Base-by-base conservation (phyloP, 2,797 vertebrate species). In the Hypotaenidia okinawae region DNA sequence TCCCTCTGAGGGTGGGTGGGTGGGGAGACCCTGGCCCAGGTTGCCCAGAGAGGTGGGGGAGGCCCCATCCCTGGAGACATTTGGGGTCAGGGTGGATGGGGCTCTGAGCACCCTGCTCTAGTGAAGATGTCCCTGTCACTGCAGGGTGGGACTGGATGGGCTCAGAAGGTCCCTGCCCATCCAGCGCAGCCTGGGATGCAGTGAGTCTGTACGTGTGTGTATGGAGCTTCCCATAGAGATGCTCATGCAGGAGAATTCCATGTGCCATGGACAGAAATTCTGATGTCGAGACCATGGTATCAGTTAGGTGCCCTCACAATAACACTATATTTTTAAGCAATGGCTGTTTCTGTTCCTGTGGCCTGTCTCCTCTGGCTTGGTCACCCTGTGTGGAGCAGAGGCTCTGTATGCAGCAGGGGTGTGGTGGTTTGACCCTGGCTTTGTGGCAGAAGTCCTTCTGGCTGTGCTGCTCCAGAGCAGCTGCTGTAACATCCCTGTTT, bases 281-380 rank as follows among this genome's bases (percentile, higher is more conserved):
- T 27, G 68, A 1, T 30, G 24, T 10, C 1, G 43, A 57, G n/a
- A 28, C 27, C 59, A 37, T 47, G 13, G 0, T 11, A 32, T 21
- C 27, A 2, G 0, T n/a, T 10, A 3, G 37, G 24, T 64, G 66
- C 45, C 41, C 62, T 45, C 6, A 0, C 5, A 19, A 10, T 43
- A 43, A 43, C 41, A 7, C 16, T 41, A 8, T 43, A 43, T 43
- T 43, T 22, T 32, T 6, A 2, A 14, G 39, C 54, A 64, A 2
- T 6, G 21, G 9, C 3, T 5, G 0, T 39, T 67, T 13, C 54
- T 51, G 4, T 24, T 30, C 51, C 86, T 81, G 1, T 52, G 18
- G 19, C 28, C 0, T 21, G 13, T 47, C 33, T 16, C 24, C 2
- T 8, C 43, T 28, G 47, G 19, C 4, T 72, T n/a, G 67, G 73